Conservation (phyloP, 2,888 invertebrate genomes). For the Timandra comae region DNA sequence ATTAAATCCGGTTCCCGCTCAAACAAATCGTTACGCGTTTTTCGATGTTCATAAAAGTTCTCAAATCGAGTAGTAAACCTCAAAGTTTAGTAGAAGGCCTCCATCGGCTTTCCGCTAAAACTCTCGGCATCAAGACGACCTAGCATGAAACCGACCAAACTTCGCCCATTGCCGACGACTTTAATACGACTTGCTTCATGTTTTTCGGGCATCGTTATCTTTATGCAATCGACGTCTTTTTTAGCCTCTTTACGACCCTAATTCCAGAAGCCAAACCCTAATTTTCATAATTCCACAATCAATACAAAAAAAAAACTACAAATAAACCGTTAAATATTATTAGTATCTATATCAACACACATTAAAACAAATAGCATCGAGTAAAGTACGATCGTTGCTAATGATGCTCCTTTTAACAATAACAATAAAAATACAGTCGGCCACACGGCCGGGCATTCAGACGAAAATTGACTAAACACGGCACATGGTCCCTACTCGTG, state of each 20-base stretch:
- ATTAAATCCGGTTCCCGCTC: slow-evolving; percentile 22
- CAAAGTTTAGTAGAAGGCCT: slow-evolving; percentile 33
- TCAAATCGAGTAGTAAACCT: slow-evolving; percentile 41
- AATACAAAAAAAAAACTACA: no score
- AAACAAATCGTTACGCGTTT: slow-evolving; percentile 35
- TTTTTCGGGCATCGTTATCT: slow-evolving; percentile 41
- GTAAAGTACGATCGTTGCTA: slow-evolving; percentile 43
- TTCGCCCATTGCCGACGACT: slow-evolving; percentile 47
- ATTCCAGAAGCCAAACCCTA: slow-evolving; percentile 29
- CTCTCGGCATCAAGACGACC: slow-evolving; percentile 38
- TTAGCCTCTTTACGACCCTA: slow-evolving; percentile 26
- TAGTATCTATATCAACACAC: no score
- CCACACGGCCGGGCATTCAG: slow-evolving; percentile 43
- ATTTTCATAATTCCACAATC: no score
- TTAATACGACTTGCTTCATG: slow-evolving; percentile 54
- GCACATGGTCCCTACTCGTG: slow-evolving; percentile 58
- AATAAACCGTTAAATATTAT: no score
- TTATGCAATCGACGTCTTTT: slow-evolving; percentile 48
- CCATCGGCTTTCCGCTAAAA: slow-evolving; percentile 42
- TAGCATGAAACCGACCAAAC: slow-evolving; percentile 40
- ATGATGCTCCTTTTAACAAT: slow-evolving; percentile 57
- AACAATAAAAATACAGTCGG: slow-evolving; percentile 60
- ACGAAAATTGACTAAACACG: slow-evolving; percentile 60
- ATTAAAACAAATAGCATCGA: slow-evolving; percentile 24
- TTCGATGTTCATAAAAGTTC: slow-evolving; percentile 42